Conservation (phyloP, 2,113 vertebrate species). For the Sinocyclocheilus grahami region DNA sequence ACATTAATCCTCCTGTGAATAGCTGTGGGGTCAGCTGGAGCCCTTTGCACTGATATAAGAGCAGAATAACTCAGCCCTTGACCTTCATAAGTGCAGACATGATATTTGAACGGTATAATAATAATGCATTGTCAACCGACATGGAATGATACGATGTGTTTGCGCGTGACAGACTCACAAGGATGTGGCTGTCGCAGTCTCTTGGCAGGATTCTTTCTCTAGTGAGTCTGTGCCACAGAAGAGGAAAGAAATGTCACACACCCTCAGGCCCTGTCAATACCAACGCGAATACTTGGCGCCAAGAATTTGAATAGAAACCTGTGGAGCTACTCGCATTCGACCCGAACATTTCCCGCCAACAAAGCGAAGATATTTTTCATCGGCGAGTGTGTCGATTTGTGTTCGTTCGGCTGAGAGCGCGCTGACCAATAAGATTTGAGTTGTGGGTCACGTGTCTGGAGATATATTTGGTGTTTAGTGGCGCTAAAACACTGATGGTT, state of each 20-base stretch:
- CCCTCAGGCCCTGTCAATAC: background rate
- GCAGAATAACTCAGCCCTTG: background rate
- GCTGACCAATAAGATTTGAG: too few relatives aligned
- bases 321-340: background rate
- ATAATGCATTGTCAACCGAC: constrained; percentile 2
- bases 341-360: too few relatives aligned
- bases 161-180: background rate
- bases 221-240: background rate
- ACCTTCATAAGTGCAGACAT: background rate
- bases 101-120: background rate
- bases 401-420: too few relatives aligned
- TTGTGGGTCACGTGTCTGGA: too few relatives aligned
- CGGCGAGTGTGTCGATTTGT: too few relatives aligned
- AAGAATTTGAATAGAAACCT: background rate
- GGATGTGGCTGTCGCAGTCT: background rate
- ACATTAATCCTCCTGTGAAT: constrained; percentile 6
- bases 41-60: background rate
- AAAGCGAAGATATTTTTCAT: too few relatives aligned
- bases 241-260: background rate
- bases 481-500: too few relatives aligned
- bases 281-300: background rate
- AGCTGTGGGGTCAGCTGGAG: constrained; percentile 1
- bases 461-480: too few relatives aligned
- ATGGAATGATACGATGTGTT: background rate
- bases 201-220: background rate